These are phyloP conservation scores for Thunnus thynnus DNA, from an alignment of 2,113 vertebrate species.

Conservation along the genomic window DNA sequence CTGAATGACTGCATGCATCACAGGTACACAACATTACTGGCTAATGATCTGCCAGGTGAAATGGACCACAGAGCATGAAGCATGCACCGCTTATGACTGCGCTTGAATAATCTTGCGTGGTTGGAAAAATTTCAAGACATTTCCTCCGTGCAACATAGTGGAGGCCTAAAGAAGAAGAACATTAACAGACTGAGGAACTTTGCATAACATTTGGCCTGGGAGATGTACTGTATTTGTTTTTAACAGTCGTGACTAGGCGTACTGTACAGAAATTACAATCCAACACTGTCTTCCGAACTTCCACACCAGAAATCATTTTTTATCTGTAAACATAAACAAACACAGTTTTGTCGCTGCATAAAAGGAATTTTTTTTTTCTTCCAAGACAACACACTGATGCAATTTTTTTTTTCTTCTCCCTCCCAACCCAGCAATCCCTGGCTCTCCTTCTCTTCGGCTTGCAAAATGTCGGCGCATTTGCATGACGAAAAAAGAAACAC, in stretches of 20 bases:
- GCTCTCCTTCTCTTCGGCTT: constrained; percentile 11
- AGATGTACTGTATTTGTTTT: constrained; percentile 12
- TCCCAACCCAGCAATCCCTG: neutral
- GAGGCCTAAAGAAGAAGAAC: constrained; percentile 10
- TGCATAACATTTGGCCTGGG: neutral
- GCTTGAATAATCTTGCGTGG: neutral
- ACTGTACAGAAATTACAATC: constrained; percentile 12
- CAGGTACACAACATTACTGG: constrained; percentile 24
- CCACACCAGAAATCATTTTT: constrained; percentile 14
- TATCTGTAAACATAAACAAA: constrained; percentile 50
- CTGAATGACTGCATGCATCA: constrained; percentile 34
- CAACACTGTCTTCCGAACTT: neutral
- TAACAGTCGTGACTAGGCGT: constrained; percentile 14
- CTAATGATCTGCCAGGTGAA: constrained; percentile 44
- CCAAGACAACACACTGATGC: constrained; percentile 47
- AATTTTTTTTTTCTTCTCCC: neutral
- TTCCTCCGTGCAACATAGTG: neutral
- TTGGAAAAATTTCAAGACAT: neutral
- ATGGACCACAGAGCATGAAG: constrained; percentile 2
- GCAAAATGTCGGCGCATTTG: constrained; percentile 58
- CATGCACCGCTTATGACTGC: neutral
- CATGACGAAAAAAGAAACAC: constrained; percentile 61
- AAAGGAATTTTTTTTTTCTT: constrained; percentile 43
- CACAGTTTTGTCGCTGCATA: constrained; percentile 51
- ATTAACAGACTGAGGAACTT: neutral